Percentiles rank a stretch among this genome's conserved stretches.
These are phyloP conservation scores for Amblyraja radiata DNA, from an alignment of 2,797 vertebrate species.

Conservation along the genomic window DNA sequence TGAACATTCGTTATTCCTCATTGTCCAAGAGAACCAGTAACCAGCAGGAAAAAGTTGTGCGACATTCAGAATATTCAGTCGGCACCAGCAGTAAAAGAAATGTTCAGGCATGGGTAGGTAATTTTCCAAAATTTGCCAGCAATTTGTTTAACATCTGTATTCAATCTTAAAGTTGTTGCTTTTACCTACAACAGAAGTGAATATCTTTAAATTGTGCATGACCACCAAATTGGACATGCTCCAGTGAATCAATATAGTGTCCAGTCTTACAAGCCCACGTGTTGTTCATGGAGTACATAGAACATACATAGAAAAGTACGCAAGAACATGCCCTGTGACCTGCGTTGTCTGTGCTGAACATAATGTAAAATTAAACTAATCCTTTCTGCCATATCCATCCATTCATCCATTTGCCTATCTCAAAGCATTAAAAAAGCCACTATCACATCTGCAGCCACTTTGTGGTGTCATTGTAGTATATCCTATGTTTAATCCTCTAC, in stretches of 20 bases:
- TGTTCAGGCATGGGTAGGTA: neutral
- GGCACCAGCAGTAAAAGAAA: neutral
- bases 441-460: too few relatives aligned
- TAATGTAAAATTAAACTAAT: too few relatives aligned
- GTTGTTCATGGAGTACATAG: neutral
- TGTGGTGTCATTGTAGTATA: too few relatives aligned
- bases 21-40: neutral
- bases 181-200: neutral
- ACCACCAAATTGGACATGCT: neutral
- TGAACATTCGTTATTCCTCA: neutral
- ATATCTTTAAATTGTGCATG: neutral
- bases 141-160: neutral
- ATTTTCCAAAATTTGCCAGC: constrained; percentile 6
- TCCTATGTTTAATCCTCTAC: too few relatives aligned
- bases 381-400: too few relatives aligned
- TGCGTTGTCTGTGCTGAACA: too few relatives aligned
- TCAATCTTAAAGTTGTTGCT: neutral
- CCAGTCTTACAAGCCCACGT: neutral
- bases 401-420: too few relatives aligned
- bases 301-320: too few relatives aligned
- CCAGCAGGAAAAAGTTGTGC: neutral
- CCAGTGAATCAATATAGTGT: neutral
- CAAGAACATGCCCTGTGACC: too few relatives aligned
- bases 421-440: too few relatives aligned
- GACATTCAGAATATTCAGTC: neutral